Conservation (phyloP, 1,140 invertebrate genomes). For the Myzus persicae region DNA sequence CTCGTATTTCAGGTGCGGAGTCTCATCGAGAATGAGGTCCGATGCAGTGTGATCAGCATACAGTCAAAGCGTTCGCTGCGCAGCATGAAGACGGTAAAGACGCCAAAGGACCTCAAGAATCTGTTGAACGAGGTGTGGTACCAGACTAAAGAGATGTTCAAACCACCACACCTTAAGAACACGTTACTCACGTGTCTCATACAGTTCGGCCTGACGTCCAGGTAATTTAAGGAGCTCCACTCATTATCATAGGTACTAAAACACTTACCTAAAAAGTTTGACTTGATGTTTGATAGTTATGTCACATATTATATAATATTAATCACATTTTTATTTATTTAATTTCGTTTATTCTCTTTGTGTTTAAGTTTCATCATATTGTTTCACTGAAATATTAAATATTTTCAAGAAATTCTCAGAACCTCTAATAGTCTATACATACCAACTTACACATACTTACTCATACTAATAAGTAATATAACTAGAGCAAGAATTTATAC, state of each 20-base stretch:
- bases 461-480: too few species aligned
- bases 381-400: too few species aligned
- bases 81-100: slow-evolving; percentile 69
- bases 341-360: too few species aligned
- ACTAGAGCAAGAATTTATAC: too few species aligned
- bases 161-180: slow-evolving; percentile 74
- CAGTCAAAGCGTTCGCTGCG: slow-evolving; percentile 69
- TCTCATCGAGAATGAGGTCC: slow-evolving; percentile 71
- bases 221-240: slow-evolving; percentile 64
- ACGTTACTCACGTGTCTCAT: slow-evolving; percentile 77
- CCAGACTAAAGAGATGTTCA: slow-evolving; percentile 74
- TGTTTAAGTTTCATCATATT: too few species aligned
- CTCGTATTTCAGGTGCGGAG: slow-evolving; percentile 69
- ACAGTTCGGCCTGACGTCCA: slow-evolving; percentile 77
- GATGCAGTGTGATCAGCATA: slow-evolving; percentile 70
- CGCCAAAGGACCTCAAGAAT: slow-evolving; percentile 73
- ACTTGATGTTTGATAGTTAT: neutral
- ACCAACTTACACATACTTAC: too few species aligned
- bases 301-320: too few species aligned
- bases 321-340: too few species aligned
- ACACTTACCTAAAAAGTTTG: neutral
- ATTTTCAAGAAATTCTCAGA: too few species aligned
- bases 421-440: too few species aligned
- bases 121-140: slow-evolving; percentile 73
- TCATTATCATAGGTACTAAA: neutral